A percentile compares a stretch with the other conserved stretches of the same genome.
Conservation (phyloP, 2,113 vertebrate species). For the Thomomys bottae region DNA sequence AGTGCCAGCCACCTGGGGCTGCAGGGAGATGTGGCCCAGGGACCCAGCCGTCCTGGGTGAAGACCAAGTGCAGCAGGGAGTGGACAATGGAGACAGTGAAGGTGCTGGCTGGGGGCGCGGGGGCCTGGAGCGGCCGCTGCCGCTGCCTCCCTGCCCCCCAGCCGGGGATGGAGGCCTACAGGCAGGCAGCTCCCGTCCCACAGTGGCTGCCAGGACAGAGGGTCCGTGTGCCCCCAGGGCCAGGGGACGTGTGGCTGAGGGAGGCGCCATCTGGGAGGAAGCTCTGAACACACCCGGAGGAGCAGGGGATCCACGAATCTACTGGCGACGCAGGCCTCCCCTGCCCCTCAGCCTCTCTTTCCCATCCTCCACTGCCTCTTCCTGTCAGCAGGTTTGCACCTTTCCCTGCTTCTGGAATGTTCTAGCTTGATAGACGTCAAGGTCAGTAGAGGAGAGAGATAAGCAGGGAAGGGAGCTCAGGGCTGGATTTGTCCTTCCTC, state of each 20-base stretch:
- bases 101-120: not conserved
- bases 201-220: no score
- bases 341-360: not conserved
- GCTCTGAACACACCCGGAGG: not conserved
- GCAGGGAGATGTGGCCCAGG: fast-evolving
- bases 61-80: fast-evolving
- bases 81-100: fast-evolving
- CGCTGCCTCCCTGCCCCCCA: no score
- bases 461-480: not conserved
- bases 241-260: not conserved
- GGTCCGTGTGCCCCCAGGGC: no score
- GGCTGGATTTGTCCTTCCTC: not conserved
- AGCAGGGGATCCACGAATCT: no score
- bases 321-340: no score
- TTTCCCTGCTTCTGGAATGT: not conserved
- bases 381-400: not conserved
- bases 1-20: not conserved
- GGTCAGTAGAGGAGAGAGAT: not conserved
- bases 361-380: not conserved
- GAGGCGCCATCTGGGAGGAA: not conserved
- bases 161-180: not conserved
- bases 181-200: not conserved
- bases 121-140: no score
- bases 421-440: not conserved
- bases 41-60: fast-evolving